Conservation (phyloP, 2,888 invertebrate species). For the Mamestra brassicae region DNA sequence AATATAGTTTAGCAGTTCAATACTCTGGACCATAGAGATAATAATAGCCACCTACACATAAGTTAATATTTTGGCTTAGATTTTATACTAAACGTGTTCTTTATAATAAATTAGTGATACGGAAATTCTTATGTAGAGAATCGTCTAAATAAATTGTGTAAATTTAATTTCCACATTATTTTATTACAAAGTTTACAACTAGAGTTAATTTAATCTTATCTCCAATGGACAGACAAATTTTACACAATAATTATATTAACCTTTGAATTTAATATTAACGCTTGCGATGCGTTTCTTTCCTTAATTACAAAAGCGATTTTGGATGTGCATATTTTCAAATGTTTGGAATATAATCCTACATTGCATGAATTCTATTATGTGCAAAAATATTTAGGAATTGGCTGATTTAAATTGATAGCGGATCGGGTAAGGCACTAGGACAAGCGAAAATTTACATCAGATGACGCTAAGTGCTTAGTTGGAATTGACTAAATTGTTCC, state of each 20-base stretch:
- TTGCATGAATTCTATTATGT: slow-evolving; percentile 55
- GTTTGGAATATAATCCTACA: slow-evolving; percentile 58
- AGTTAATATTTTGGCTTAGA: slow-evolving; percentile 81
- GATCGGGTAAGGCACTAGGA: slow-evolving; percentile 70
- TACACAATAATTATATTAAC: slow-evolving; percentile 38
- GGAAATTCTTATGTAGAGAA: slow-evolving; percentile 83
- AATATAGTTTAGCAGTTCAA: slow-evolving; percentile 73
- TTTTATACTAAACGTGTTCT: slow-evolving; percentile 71
- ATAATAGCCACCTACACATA: slow-evolving; percentile 77
- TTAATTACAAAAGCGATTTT: slow-evolving; percentile 75
- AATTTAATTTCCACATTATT: slow-evolving; percentile 82
- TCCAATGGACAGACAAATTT: slow-evolving; percentile 67
- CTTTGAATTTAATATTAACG: slow-evolving; percentile 54
- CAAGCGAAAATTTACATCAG: slow-evolving; percentile 53
- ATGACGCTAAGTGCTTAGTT: slow-evolving; percentile 26
- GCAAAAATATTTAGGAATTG: slow-evolving; percentile 37
- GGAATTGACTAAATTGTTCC: slow-evolving; percentile 72
- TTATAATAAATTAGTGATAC: slow-evolving; percentile 76
- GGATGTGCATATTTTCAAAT: slow-evolving; percentile 68
- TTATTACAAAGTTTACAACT: slow-evolving; percentile 71
- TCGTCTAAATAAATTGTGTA: slow-evolving; percentile 86
- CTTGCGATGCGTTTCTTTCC: slow-evolving; percentile 58
- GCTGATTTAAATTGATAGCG: slow-evolving; percentile 37
- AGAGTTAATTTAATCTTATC: slow-evolving; percentile 61
- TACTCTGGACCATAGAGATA: slow-evolving; percentile 76